Conservation (phyloP, 2,888 invertebrate species). For the Schrankia costaestrigalis region DNA sequence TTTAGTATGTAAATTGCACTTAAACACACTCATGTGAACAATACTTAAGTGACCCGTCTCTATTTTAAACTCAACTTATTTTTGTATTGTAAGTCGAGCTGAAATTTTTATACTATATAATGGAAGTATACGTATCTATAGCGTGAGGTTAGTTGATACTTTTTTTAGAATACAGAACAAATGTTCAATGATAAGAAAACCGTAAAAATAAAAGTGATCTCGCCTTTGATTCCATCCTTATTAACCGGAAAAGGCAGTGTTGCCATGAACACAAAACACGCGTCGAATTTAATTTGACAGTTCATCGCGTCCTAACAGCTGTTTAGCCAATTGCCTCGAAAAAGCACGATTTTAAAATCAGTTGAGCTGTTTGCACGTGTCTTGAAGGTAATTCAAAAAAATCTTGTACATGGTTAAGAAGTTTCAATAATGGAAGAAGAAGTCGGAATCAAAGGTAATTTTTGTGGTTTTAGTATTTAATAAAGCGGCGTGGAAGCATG, state of each 20-base stretch:
- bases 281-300: slow-evolving; percentile 66
- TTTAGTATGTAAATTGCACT: too few relatives aligned
- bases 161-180: too few relatives aligned
- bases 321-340: slow-evolving; percentile 55
- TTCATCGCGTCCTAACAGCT: slow-evolving; percentile 73
- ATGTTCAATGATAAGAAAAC: too few relatives aligned
- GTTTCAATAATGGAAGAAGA: slow-evolving; percentile 61
- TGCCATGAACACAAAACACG: slow-evolving; percentile 40
- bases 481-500: slow-evolving; percentile 29
- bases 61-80: too few relatives aligned
- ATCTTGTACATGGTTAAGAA: slow-evolving; percentile 18
- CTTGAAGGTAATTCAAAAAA: slow-evolving; percentile 31
- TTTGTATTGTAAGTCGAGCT: too few relatives aligned
- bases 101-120: too few relatives aligned
- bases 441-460: slow-evolving; percentile 55
- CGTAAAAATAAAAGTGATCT: neutral
- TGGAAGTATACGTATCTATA: too few relatives aligned
- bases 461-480: slow-evolving; percentile 16
- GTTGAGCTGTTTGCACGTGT: slow-evolving; percentile 59
- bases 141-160: too few relatives aligned
- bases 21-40: too few relatives aligned
- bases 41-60: too few relatives aligned
- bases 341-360: slow-evolving; percentile 50
- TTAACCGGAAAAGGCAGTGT: slow-evolving; percentile 40
- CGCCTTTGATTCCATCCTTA: slow-evolving; percentile 4